A percentile compares a stretch with the other conserved stretches of the same genome.
phyloP scores from a whole-genome alignment of 2,113 vertebrate genomes.

The Ptyas mucosa region DNA sequence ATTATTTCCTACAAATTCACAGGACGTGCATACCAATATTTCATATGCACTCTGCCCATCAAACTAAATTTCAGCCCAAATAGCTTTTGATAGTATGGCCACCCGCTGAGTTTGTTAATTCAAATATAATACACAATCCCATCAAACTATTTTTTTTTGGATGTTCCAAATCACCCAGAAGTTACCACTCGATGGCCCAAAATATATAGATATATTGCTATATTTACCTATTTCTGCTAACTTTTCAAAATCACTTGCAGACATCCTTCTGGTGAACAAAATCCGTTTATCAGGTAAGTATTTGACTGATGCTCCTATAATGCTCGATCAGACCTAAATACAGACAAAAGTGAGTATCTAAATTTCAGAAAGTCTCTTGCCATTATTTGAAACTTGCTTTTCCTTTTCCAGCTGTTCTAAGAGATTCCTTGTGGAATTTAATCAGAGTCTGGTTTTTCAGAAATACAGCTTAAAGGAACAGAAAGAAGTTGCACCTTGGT shows the following conservation, averaged over 20 bases:
- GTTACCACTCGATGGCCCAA: neutral
- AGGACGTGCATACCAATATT: slow-evolving; percentile 26
- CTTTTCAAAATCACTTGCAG: slow-evolving; percentile 67
- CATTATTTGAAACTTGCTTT: neutral
- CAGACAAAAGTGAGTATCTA: neutral
- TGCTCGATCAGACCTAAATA: slow-evolving; percentile 23
- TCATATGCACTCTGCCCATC: slow-evolving; percentile 45
- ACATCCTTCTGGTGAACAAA: slow-evolving; percentile 33
- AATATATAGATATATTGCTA: neutral
- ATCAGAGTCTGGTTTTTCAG: neutral
- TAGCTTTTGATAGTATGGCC: slow-evolving; percentile 24
- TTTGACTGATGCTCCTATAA: neutral
- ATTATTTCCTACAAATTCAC: slow-evolving; percentile 38
- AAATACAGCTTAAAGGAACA: neutral
- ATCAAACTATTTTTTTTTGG: neutral
- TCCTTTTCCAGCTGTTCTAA: neutral
- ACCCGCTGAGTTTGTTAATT: slow-evolving; percentile 29
- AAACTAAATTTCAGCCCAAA: slow-evolving; percentile 55
- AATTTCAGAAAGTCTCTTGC: neutral
- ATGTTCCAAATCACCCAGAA: slow-evolving; percentile 28
- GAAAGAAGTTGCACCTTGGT: neutral
- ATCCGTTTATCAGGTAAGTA: neutral
- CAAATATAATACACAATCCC: slow-evolving; percentile 3
- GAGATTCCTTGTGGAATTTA: neutral
- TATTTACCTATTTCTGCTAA: slow-evolving; percentile 75